Percentiles rank a stretch among this genome's conserved stretches.
These are phyloP conservation scores for Cyclophora albipunctata DNA, from an alignment of 2,888 invertebrate species.

Conservation along the genomic window DNA sequence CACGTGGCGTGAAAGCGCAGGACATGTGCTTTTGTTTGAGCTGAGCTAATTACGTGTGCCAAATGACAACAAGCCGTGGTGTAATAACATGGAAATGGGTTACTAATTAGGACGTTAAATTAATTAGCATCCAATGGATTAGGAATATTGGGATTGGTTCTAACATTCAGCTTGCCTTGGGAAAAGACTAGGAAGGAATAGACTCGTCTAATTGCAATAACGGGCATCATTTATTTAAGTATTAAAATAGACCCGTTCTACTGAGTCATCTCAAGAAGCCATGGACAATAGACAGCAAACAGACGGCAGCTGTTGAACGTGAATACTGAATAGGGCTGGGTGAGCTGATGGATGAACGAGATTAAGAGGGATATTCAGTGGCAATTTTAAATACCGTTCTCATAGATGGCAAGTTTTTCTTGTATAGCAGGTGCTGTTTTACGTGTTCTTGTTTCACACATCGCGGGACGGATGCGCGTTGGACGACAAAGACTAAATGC, in stretches of 20 bases:
- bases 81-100: conserved; percentile 35
- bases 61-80: conserved; percentile 64
- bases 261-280: too few relatives aligned
- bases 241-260: too few relatives aligned
- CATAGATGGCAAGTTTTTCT: conserved; percentile 71
- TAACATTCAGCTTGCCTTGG: too few relatives aligned
- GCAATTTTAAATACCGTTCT: conserved; percentile 54
- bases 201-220: too few relatives aligned
- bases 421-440: conserved; percentile 65
- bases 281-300: too few relatives aligned
- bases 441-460: conserved; percentile 62
- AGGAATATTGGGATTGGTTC: too few relatives aligned
- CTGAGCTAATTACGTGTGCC: conserved; percentile 53
- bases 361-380: too few relatives aligned
- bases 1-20: conserved; percentile 61
- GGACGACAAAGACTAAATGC: conserved; percentile 49
- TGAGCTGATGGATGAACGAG: too few relatives aligned
- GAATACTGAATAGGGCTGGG: too few relatives aligned
- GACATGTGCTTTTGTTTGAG: conserved; percentile 60
- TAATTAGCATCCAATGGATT: conserved; percentile 8
- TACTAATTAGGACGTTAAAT: conserved; percentile 31
- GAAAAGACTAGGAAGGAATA: too few relatives aligned
- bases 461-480: conserved; percentile 54
- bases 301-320: too few relatives aligned
- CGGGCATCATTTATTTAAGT: too few relatives aligned